Evolutionary conservation across 2,113 vertebrate genomes (phyloP).

Genomic region (Ia io): DNA sequence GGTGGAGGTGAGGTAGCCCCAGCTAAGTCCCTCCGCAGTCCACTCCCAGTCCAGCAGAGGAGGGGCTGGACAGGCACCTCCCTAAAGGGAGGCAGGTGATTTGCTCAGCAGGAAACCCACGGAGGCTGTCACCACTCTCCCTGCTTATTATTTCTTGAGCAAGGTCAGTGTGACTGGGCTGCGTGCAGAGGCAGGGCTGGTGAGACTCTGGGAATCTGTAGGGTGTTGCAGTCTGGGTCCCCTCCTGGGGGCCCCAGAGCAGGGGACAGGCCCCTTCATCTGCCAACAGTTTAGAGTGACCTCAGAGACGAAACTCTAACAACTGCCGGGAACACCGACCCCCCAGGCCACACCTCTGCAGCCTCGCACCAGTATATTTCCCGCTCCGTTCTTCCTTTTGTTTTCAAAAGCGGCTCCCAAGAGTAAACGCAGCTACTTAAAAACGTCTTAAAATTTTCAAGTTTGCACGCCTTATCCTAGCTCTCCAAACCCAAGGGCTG

Average conservation of each 20-base stretch:
- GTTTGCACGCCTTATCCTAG: neutral
- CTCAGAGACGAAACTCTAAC: neutral
- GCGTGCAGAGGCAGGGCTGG: neutral
- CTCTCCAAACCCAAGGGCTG: neutral
- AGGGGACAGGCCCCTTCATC: neutral
- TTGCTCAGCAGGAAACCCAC: neutral
- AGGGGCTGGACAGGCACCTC: neutral
- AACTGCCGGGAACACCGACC: neutral
- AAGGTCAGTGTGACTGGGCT: constrained; percentile 5
- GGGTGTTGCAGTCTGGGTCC: neutral
- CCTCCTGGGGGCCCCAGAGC: neutral
- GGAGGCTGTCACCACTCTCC: constrained; percentile 36
- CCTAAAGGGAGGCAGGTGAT: neutral
- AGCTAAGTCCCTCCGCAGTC: neutral
- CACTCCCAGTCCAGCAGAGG: neutral
- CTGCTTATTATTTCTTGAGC: constrained; percentile 61
- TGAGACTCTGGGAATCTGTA: neutral
- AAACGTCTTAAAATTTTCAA: neutral
- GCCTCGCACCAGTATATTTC: neutral
- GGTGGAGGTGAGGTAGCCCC: neutral
- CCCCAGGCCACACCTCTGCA: neutral
- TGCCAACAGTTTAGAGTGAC: neutral
- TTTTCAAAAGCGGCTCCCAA: constrained; percentile 33
- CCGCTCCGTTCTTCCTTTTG: constrained; percentile 6
- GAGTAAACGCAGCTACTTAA: neutral